Base-by-base conservation (phyloP, 2,888 invertebrate species). In the Chrysina gloriosa region DNA sequence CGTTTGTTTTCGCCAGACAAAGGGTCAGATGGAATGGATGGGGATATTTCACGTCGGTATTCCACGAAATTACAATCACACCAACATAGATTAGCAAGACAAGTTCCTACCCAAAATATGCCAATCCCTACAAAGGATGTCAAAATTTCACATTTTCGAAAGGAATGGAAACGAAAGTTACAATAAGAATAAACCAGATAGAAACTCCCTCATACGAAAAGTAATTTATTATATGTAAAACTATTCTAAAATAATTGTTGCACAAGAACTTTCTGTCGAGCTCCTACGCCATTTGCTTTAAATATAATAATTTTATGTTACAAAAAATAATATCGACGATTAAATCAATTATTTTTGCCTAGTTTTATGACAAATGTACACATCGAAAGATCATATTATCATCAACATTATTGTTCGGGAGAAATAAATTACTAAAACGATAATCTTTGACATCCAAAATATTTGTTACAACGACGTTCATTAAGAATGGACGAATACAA, bases 401-500 rank as follows among this genome's bases (percentile, higher is more conserved):
- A n/a, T n/a, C n/a, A n/a, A n/a, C n/a, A n/a, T n/a, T n/a, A n/a
- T n/a, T n/a, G n/a, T n/a, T 29, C 23, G 6, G 36, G 47, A 19
- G 45, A 25, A 56, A 66, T 66, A 66, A 66, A 66, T 66, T 66
- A 66, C 25, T 66, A 50, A 39, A 56, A 47, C 31, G 29, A 56
- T 65, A 45, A 31, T 66, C 29, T 21, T 52, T 47, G 42, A 61
- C 42, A 27, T 52, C n/a, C 56, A 48, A 42, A 47, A n/a, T n/a
- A n/a, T 29, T 56, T 47, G 47, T 42, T 47, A 58, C 58, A 58
- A 42, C n/a, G n/a, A n/a, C 56, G 58, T 58, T 61, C 58, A 61
- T 61, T 42, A 56, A 45, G 47, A 42, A 58, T 56, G 66, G 66
- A 66, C 56, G 66, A 66, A 66, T 66, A 66, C 66, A 66, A 66